Evolutionary conservation across 2,113 vertebrate genomes (phyloP), one percentile per base, ranked within the genome.

Genomic region (Anser brachyrhynchus): DNA sequence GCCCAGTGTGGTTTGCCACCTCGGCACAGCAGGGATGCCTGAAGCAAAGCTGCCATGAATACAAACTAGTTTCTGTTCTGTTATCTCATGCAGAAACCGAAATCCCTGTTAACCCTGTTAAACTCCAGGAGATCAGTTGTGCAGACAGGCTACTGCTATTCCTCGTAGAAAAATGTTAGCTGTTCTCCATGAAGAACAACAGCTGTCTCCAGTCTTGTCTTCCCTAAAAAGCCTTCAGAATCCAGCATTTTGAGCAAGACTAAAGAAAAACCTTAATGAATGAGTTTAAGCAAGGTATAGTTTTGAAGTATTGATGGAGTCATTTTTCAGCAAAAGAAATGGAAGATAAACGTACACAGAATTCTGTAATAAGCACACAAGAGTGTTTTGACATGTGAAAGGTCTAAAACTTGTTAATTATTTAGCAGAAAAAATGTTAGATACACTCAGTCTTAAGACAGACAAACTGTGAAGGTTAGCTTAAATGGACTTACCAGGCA

Each of bases 281-380:
- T 17, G 13, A 3, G 7, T 55, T 81, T 12, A 43, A 35, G 35
- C 44, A 62, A 37, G 7, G 57, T 14, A 39, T 26, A 0, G 0
- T 54, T 93, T 49, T 54, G 17, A 71, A 79, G 13, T 26, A 52
- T 4, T 64, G 43, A 9, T 33, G 17, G 0, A 2, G n/a, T n/a
- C 31, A 55, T 35, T 78, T 67, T 37, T 75, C 46, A 58, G 13
- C 31, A 52, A 31, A 39, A 78, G 13, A 69, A 75, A 83, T 10
- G 3, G 3, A 89, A 76, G 46, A 22, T 22, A 86, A 83, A 83
- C 26, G 22, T 33, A 62, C 67, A 43, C 14, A 37, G 15, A 65
- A n/a, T 37, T 41, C 25, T 73, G 65, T 16, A 67, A 11, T 25
- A 66, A 49, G n/a, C 33, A 67, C 31, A 35, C 0, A 3, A 33